Percentiles rank a stretch among this genome's conserved stretches.
Conservation (phyloP, 2,797 vertebrate genomes). For the Scyliorhinus canicula region DNA sequence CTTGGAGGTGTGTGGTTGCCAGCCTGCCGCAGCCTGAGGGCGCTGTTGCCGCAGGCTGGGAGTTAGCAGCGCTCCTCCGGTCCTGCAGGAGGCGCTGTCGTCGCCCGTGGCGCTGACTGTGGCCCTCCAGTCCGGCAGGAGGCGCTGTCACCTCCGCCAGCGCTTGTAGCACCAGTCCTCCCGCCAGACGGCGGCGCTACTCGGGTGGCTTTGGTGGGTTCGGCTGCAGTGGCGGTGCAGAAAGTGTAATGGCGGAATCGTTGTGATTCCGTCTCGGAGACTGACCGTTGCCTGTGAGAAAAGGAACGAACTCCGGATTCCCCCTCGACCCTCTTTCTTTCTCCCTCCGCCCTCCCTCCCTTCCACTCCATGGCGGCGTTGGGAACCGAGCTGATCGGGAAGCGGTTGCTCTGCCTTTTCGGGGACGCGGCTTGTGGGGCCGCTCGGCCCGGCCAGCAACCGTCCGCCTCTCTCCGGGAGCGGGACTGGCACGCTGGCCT, state of each 20-base stretch:
- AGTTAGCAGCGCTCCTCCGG: not conserved
- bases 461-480: conserved; percentile 1
- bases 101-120: too few relatives aligned
- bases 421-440: conserved; percentile 56
- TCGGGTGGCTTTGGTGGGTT: not conserved
- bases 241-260: conserved; percentile 36
- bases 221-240: conserved; percentile 26
- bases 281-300: not conserved
- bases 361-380: not conserved
- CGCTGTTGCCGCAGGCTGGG: not conserved
- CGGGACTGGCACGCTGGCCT: conserved; percentile 34
- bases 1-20: not conserved
- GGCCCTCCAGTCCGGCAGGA: not conserved
- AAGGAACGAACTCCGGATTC: not conserved
- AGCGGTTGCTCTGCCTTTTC: conserved; percentile 73
- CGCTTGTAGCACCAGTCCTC: not conserved
- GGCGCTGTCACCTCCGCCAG: not conserved
- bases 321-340: not conserved
- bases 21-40: too few relatives aligned
- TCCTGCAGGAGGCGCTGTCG: not conserved
- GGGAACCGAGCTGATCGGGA: conserved; percentile 74
- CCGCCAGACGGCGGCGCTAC: not conserved
- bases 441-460: not conserved
- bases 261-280: not conserved
- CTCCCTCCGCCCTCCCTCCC: too few relatives aligned